phyloP scores from a whole-genome alignment of 2,797 vertebrate species.

The Heterohyrax brucei region DNA sequence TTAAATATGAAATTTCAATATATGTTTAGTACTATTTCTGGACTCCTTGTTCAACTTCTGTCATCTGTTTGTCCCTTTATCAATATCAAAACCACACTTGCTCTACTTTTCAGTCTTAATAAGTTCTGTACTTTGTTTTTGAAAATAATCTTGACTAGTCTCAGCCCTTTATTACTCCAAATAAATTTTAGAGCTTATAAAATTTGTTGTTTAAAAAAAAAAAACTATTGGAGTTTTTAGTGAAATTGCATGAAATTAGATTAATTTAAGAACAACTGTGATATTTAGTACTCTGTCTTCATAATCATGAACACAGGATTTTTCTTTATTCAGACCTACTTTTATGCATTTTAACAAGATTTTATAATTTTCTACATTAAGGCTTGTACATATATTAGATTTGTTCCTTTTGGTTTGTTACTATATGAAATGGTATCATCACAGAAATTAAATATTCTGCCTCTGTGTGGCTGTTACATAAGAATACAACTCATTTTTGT shows the following conservation, averaged over 20 bases:
- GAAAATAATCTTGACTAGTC: neutral
- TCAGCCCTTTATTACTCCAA: neutral
- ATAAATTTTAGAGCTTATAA: neutral
- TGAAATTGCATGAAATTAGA: neutral
- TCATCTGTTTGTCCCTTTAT: slow-evolving; percentile 8
- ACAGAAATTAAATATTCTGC: slow-evolving; percentile 27
- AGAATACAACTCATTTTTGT: slow-evolving; percentile 20
- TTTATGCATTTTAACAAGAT: neutral
- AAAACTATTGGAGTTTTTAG: neutral
- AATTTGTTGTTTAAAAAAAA: neutral
- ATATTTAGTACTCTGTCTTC: slow-evolving; percentile 3
- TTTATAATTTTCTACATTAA: slow-evolving; percentile 14
- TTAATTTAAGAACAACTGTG: slow-evolving; percentile 1
- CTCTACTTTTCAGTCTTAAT: slow-evolving; percentile 28
- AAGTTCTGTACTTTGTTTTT: neutral
- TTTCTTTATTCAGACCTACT: slow-evolving; percentile 17
- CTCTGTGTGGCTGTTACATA: neutral
- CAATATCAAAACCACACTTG: slow-evolving; percentile 47
- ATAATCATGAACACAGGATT: neutral
- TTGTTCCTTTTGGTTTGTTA: slow-evolving; percentile 35
- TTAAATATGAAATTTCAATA: neutral
- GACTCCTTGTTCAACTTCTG: neutral
- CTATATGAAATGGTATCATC: neutral
- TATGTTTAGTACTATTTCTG: neutral
- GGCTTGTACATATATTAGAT: neutral